These are phyloP conservation scores for Tor tambroides DNA, from an alignment of 2,113 vertebrate species.

Conservation along the genomic window DNA sequence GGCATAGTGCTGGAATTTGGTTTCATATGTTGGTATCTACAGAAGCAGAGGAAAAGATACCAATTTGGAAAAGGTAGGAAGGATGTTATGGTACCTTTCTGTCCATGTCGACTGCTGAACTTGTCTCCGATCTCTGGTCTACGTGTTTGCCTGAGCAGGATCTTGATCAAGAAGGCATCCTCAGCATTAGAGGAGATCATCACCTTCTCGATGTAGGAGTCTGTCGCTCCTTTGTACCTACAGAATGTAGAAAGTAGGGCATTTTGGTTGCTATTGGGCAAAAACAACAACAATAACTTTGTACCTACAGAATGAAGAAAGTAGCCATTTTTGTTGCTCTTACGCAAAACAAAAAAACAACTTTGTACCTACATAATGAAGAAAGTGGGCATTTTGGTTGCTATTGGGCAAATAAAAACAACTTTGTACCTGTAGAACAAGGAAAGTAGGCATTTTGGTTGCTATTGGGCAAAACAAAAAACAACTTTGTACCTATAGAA, in stretches of 20 bases:
- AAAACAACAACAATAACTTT: conserved; percentile 74
- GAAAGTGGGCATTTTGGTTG: not conserved
- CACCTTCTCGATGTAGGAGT: conserved; percentile 98
- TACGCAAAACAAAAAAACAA: not conserved
- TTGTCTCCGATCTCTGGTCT: conserved; percentile 98
- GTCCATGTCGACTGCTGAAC: conserved; percentile 97
- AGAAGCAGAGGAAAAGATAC: not conserved
- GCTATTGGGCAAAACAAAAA: not conserved
- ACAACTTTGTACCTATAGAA: too few species aligned
- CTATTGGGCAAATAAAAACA: not conserved
- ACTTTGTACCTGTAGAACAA: conserved; percentile 85
- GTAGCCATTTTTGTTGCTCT: not conserved
- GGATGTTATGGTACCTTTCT: conserved; percentile 84
- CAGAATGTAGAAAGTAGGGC: not conserved
- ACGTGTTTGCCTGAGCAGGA: conserved; percentile 95
- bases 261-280: not conserved
- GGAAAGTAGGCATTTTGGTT: not conserved
- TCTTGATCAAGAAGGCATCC: conserved; percentile 98
- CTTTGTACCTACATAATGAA: too few species aligned
- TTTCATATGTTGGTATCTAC: not conserved
- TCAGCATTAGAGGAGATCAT: conserved; percentile 99
- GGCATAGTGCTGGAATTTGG: not conserved
- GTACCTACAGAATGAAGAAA: conserved; percentile 77
- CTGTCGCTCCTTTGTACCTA: conserved; percentile 96
- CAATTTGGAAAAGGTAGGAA: not conserved